Evolutionary conservation across 2,113 vertebrate species (phyloP), one percentile per base, ranked within the genome.

Genomic region (Epinephelus fuscoguttatus): DNA sequence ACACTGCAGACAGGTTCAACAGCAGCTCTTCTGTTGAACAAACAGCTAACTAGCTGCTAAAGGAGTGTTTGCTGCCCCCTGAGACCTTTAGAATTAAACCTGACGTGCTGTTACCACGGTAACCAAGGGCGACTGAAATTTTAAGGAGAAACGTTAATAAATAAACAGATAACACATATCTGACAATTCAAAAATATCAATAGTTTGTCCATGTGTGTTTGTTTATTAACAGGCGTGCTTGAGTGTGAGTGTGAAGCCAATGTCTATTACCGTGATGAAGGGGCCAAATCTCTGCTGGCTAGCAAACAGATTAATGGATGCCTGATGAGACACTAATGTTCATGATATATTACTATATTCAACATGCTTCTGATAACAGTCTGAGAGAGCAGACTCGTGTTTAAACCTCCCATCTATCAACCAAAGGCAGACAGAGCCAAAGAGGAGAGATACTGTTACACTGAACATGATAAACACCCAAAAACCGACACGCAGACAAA

Each of bases 261-360:
- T 70, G 60, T 72, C 40, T 49, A 30, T 78, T 63, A 83, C 66
- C 15, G 23, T 82, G 70, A 84, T 75, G 69, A 79, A 80, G 27
- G 27, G 42, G 59, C 23, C 45, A 45, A 79, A 80, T 78, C 56
- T 56, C 37, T 60, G 69, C 42, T n/a, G 61, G 57, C 49, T 40
- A 67, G 45, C 62, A 77, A 49, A 25, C 40, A 80, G 69, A 83
- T 59, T 74, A 83, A 78, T 81, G 63, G 66, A 61, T 23, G 55
- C 21, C 62, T 78, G 21, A 84, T 77, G 80, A 85, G 75, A 82
- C 62, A 67, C 56, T 79, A 82, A 84, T 85, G 80, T 78, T 59
- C 30, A 64, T 81, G 82, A 82, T 72, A 57, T 17, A 72, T 66
- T 63, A 30, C 25, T 84, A 62, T 63, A 83, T 75, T 86, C 64